These are phyloP conservation scores for Perccottus glenii DNA, from an alignment of 2,113 vertebrate genomes.

Conservation along the genomic window DNA sequence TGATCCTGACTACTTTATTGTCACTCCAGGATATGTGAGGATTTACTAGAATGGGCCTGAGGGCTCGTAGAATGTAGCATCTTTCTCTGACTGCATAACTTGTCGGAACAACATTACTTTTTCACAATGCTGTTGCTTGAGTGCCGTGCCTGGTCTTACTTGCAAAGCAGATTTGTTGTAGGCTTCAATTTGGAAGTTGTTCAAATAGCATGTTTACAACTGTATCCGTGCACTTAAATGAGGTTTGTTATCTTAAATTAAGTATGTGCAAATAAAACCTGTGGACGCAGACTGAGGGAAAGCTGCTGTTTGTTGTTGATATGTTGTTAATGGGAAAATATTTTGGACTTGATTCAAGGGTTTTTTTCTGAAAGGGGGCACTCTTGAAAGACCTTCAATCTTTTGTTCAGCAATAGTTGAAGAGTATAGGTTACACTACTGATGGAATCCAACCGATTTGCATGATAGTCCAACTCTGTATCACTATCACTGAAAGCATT, in stretches of 20 bases:
- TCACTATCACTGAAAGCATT: constrained; percentile 26
- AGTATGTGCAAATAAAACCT: no score
- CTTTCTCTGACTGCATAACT: not conserved
- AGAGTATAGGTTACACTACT: constrained; percentile 10
- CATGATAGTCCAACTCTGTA: constrained; percentile 21
- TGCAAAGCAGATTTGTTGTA: not conserved
- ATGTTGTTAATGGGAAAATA: not conserved
- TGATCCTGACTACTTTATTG: not conserved
- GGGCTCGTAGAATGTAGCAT: not conserved
- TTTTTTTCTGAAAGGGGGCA: not conserved
- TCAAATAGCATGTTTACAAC: not conserved
- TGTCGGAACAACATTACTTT: not conserved
- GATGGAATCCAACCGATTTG: constrained; percentile 21
- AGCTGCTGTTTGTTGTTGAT: not conserved
- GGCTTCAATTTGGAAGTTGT: not conserved
- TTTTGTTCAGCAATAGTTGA: constrained; percentile 10
- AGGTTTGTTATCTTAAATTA: no score
- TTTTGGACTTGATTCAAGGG: not conserved
- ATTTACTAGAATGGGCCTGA: not conserved
- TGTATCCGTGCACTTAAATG: not conserved
- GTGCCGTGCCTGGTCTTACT: not conserved
- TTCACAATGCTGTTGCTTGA: not conserved
- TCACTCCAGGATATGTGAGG: not conserved
- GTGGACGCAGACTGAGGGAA: no score
- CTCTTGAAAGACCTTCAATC: not conserved